A percentile compares a stretch with the other conserved stretches of the same genome.
Evolutionary conservation across 1,140 invertebrate genomes (phyloP).

Genomic region (Drosophila lowei): DNA sequence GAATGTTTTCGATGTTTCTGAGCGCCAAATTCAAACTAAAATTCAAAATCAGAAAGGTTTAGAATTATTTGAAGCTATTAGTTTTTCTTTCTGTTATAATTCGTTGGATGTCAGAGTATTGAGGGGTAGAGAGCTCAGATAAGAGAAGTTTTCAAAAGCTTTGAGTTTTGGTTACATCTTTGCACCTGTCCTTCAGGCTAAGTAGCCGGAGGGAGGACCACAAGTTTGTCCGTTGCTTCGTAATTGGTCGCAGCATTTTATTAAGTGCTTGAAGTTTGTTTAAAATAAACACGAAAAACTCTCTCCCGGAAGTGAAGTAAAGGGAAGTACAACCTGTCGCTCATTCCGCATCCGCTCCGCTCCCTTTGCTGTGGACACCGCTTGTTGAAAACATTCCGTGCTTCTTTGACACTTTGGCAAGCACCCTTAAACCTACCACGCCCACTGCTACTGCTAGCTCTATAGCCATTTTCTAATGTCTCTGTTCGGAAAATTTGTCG

Average conservation of each 20-base stretch:
- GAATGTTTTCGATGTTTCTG: too few relatives aligned
- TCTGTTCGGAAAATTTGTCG: slow-evolving; percentile 28
- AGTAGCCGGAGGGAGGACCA: too few relatives aligned
- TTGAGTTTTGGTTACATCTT: too few relatives aligned
- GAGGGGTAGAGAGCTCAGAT: too few relatives aligned
- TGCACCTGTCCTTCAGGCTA: too few relatives aligned
- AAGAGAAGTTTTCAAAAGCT: too few relatives aligned
- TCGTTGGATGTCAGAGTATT: too few relatives aligned
- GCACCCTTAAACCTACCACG: neutral
- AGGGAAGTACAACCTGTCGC: slow-evolving; percentile 28
- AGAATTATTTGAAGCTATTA: too few relatives aligned
- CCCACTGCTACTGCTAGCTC: neutral
- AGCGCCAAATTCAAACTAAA: too few relatives aligned
- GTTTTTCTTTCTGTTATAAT: too few relatives aligned
- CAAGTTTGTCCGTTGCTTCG: too few relatives aligned
- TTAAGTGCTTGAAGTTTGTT: slow-evolving; percentile 9
- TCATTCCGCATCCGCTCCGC: slow-evolving; percentile 25
- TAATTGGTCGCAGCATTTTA: neutral
- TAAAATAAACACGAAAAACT: slow-evolving; percentile 5
- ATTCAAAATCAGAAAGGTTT: too few relatives aligned
- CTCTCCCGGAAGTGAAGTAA: neutral
- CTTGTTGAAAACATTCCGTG: slow-evolving; percentile 16
- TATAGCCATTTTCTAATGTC: slow-evolving; percentile 27
- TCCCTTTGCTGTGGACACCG: slow-evolving; percentile 10
- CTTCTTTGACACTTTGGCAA: slow-evolving; percentile 21